Evolutionary conservation across 1,140 invertebrate genomes (phyloP).

Genomic region (Brachionus koreanus): DNA sequence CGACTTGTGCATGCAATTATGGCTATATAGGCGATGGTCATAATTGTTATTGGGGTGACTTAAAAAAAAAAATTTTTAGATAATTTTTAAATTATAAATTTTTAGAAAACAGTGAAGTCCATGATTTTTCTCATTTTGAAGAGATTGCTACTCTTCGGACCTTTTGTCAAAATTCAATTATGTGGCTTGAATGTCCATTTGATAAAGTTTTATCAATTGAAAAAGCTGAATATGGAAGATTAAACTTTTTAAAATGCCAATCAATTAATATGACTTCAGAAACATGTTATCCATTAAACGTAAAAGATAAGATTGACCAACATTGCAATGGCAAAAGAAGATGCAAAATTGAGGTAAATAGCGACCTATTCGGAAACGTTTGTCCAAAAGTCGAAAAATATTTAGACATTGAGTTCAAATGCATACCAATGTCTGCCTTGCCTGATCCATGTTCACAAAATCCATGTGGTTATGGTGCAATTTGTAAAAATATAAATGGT

Average conservation of each 20-base stretch:
- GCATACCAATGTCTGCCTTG: not conserved
- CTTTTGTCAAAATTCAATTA: not conserved
- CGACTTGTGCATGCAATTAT: not conserved
- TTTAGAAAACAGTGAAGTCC: not conserved
- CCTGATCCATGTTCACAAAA: not conserved
- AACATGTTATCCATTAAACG: not conserved
- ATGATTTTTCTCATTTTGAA: not conserved
- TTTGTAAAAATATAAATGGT: not conserved
- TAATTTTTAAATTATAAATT: not conserved
- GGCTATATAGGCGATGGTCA: slow-evolving; percentile 19
- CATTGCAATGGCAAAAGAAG: not conserved
- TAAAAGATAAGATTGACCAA: not conserved
- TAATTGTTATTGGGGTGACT: not conserved
- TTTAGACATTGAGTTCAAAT: not conserved
- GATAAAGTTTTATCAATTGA: not conserved
- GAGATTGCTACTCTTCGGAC: not conserved
- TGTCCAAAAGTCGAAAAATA: not conserved
- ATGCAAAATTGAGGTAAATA: not conserved
- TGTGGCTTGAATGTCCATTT: not conserved
- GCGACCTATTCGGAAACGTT: not conserved
- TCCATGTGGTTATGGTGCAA: slow-evolving; percentile 20
- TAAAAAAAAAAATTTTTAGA: not conserved
- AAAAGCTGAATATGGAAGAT: not conserved
- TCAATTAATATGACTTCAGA: not conserved
- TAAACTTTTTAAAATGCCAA: not conserved